Evolutionary conservation across 1,140 invertebrate species (phyloP).

Genomic region (Anagrus nilaparvatae): DNA sequence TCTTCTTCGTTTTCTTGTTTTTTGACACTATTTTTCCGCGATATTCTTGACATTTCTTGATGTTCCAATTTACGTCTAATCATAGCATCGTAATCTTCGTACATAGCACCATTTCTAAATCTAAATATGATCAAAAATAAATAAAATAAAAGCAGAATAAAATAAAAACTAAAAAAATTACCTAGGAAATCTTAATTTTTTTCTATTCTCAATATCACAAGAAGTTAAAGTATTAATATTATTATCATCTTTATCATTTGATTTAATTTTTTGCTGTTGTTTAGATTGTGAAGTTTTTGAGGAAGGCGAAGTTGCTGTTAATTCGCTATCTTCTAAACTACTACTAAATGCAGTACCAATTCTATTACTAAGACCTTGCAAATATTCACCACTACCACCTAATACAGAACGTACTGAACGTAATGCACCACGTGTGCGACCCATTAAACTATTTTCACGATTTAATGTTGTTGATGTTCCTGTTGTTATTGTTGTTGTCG

Average conservation of each 20-base stretch:
- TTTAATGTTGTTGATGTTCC: constrained; percentile 25
- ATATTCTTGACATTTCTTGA: constrained; percentile 20
- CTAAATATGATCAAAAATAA: constrained; percentile 16
- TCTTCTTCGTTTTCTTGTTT: constrained; percentile 28
- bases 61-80: constrained; percentile 39
- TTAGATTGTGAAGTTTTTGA: constrained; percentile 14
- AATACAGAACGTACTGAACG: constrained; percentile 36
- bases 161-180: constrained; percentile 12
- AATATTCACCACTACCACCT: constrained; percentile 37
- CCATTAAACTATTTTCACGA: constrained; percentile 34
- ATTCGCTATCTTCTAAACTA: constrained; percentile 37
- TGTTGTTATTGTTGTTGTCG: constrained; percentile 29
- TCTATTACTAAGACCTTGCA: constrained; percentile 37
- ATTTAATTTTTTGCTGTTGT: constrained; percentile 14
- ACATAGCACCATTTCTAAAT: constrained; percentile 30
- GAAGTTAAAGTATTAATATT: constrained; percentile 8
- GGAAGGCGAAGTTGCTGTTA: constrained; percentile 30
- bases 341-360: constrained; percentile 38
- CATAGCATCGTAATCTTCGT: constrained; percentile 41
- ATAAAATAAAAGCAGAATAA: constrained; percentile 1
- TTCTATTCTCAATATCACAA: constrained; percentile 15
- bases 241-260: constrained; percentile 8
- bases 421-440: constrained; percentile 36
- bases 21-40: constrained; percentile 21
- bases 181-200: constrained; percentile 32